Conservation (phyloP, 2,797 vertebrate genomes). For the Megalops cyprinoides region DNA sequence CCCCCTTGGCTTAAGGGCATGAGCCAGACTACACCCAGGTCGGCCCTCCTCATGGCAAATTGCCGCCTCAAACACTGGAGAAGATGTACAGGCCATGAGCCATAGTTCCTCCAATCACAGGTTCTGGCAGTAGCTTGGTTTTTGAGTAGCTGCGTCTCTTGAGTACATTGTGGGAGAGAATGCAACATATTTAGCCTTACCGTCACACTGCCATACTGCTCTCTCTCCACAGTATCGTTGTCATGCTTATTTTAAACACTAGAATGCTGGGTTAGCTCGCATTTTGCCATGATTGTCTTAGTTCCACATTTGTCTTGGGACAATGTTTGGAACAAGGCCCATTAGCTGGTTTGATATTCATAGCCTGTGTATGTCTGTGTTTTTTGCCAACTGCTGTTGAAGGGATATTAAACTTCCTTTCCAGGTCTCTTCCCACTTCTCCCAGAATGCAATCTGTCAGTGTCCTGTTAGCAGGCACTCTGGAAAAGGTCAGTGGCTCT, state of each 20-base stretch:
- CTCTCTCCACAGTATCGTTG: no score
- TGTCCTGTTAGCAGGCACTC: conserved; percentile 74
- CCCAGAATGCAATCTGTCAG: conserved; percentile 79
- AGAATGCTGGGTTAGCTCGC: no score
- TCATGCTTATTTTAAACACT: no score
- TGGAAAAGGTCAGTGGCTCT: conserved; percentile 80
- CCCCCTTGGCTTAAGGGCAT: no score
- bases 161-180: no score
- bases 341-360: not conserved
- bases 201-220: no score
- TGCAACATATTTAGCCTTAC: no score
- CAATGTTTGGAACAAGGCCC: not conserved
- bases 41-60: no score
- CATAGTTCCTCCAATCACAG: not conserved
- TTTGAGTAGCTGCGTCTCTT: no score
- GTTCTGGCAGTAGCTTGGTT: not conserved
- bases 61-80: no score
- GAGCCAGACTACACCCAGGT: no score
- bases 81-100: not conserved
- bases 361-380: not conserved
- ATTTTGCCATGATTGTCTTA: not conserved
- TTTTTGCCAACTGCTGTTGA: not conserved
- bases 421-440: conserved; percentile 63
- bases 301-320: not conserved
- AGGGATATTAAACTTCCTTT: conserved; percentile 19